These are phyloP conservation scores for Notoglanidium macrostoma DNA, from an alignment of 2,797 vertebrate species.

Conservation along the genomic window DNA sequence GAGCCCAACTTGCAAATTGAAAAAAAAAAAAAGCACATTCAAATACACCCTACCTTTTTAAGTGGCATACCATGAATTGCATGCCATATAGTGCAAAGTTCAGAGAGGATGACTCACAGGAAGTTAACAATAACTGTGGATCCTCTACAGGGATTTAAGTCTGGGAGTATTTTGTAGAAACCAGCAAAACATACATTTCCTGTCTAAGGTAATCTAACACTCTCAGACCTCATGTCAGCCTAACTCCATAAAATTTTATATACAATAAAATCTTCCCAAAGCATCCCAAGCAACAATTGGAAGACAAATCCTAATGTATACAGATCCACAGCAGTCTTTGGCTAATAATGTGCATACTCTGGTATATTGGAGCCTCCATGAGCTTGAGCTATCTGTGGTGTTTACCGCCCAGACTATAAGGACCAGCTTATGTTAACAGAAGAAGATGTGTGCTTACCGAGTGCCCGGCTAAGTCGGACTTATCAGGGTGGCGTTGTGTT, in stretches of 20 bases:
- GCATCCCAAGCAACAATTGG: not conserved
- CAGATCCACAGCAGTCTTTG: constrained; percentile 43
- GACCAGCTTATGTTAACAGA: constrained; percentile 75
- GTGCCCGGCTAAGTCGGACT: constrained; percentile 82
- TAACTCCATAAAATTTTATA: not conserved
- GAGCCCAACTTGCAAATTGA: not conserved
- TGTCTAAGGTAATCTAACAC: constrained; percentile 36
- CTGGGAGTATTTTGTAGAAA: constrained; percentile 40
- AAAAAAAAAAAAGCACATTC: not conserved
- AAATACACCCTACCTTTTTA: constrained; percentile 11
- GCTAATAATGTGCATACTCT: constrained; percentile 60
- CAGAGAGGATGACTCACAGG: constrained; percentile 37
- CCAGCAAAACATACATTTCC: constrained; percentile 33
- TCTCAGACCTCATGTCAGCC: constrained; percentile 5
- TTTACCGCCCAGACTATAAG: constrained; percentile 70
- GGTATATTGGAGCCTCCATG: constrained; percentile 61
- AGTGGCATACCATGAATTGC: constrained; percentile 19
- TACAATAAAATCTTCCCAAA: not conserved
- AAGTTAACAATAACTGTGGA: constrained; percentile 31
- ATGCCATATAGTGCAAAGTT: constrained; percentile 32
- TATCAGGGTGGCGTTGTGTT: constrained; percentile 76
- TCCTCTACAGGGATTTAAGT: constrained; percentile 30
- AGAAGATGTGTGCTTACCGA: constrained; percentile 81
- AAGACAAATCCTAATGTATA: not conserved
- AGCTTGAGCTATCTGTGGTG: constrained; percentile 63